These are phyloP conservation scores for Chloroceryle aenea DNA, from an alignment of 2,113 vertebrate genomes.

Conservation along the genomic window DNA sequence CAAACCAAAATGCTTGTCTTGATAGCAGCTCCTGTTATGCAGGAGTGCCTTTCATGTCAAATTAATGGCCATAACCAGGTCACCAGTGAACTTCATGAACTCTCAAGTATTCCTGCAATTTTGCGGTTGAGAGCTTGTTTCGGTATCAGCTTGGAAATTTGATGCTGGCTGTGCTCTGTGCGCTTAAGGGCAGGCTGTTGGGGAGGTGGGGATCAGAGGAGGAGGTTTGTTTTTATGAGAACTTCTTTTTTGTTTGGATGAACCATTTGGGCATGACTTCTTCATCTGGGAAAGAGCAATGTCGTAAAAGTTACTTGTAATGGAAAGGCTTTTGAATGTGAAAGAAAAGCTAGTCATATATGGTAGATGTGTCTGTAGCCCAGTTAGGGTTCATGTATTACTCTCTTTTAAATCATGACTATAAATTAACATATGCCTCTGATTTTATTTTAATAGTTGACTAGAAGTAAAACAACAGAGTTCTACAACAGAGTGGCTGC, in stretches of 20 bases:
- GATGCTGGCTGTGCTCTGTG: fast-evolving
- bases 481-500: no score
- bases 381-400: not conserved
- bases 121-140: not conserved
- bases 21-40: not conserved
- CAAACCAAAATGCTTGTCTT: not conserved
- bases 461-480: not conserved
- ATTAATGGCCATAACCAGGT: not conserved
- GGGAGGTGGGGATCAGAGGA: not conserved
- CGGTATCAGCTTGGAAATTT: fast-evolving
- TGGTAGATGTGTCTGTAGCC: fast-evolving
- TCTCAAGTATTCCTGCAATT: not conserved
- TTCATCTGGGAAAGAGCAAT: not conserved
- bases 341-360: not conserved
- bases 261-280: no score
- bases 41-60: not conserved
- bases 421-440: not conserved
- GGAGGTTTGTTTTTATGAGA: not conserved
- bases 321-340: not conserved
- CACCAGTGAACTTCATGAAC: fast-evolving
- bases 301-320: not conserved
- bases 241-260: not conserved
- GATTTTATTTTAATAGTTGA: not conserved
- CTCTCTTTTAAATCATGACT: not conserved
- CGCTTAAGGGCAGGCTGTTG: not conserved